Evolutionary conservation across 2,797 vertebrate genomes (phyloP).

Genomic region (Heterohyrax brucei): DNA sequence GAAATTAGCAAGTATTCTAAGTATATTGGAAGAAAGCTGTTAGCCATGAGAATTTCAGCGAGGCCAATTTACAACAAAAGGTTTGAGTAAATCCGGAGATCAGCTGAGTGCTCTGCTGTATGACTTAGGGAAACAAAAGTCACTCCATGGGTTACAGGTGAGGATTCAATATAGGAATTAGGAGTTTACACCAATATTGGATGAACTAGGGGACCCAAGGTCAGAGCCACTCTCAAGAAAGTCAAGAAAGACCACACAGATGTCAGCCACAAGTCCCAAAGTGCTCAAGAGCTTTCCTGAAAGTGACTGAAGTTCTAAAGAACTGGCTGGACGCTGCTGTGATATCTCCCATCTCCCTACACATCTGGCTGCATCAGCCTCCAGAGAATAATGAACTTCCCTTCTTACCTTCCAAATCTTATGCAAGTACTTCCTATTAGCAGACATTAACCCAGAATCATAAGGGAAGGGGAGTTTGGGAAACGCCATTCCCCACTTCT

Average conservation of each 20-base stretch:
- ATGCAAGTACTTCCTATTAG: not conserved
- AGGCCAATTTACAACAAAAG: not conserved
- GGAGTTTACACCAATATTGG: not conserved
- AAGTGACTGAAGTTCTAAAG: not conserved
- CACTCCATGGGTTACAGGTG: not conserved
- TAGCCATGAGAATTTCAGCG: not conserved
- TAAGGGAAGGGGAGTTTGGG: not conserved
- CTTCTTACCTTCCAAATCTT: not conserved
- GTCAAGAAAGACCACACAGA: not conserved
- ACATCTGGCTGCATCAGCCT: not conserved
- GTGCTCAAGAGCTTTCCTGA: not conserved
- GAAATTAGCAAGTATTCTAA: not conserved
- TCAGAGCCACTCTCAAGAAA: not conserved
- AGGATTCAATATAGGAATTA: not conserved
- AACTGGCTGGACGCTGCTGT: not conserved
- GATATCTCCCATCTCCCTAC: not conserved
- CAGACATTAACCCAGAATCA: not conserved
- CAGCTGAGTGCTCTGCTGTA: not conserved
- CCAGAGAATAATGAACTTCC: not conserved
- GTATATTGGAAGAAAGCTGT: not conserved
- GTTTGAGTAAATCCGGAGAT: not conserved
- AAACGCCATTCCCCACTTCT: slow-evolving; percentile 9
- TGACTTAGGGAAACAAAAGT: slow-evolving; percentile 12
- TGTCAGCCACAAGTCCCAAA: not conserved
- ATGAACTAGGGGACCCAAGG: slow-evolving; percentile 5